phyloP scores from a whole-genome alignment of 1,140 invertebrate genomes.

The Orchesella cincta region DNA sequence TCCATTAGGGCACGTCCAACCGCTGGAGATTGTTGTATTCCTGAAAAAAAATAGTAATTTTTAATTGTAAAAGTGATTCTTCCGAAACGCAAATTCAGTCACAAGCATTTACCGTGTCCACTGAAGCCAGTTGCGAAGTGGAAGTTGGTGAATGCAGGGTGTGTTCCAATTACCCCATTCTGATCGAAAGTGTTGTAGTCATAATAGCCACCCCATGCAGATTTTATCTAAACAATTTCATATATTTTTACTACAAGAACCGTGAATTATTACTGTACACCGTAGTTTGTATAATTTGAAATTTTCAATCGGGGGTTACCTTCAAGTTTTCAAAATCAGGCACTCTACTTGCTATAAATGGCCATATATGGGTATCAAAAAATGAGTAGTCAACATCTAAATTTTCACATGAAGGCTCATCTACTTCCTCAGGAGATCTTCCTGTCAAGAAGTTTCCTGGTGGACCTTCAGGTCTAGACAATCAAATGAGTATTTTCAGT shows the following conservation, averaged over 20 bases:
- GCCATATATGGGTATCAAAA: constrained; percentile 63
- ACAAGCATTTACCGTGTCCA: constrained; percentile 59
- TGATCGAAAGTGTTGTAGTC: constrained; percentile 67
- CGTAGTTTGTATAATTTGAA: neutral
- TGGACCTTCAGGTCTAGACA: constrained; percentile 61
- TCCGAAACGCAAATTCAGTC: constrained; percentile 43
- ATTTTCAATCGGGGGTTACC: constrained; percentile 51
- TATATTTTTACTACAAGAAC: too few species aligned
- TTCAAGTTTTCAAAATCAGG: constrained; percentile 62
- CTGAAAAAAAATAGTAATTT: neutral
- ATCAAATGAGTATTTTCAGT: too few species aligned
- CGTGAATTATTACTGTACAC: too few species aligned
- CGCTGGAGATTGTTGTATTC: constrained; percentile 57
- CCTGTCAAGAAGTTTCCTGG: constrained; percentile 64
- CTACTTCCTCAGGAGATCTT: constrained; percentile 58
- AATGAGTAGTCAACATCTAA: constrained; percentile 64
- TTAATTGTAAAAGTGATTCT: neutral
- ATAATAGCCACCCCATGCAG: constrained; percentile 65
- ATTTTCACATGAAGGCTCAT: constrained; percentile 61
- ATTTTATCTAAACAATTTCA: constrained; percentile 61
- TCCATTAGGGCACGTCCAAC: constrained; percentile 62
- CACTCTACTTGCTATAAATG: constrained; percentile 60
- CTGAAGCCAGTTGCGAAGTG: constrained; percentile 65
- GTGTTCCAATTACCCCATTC: constrained; percentile 64
- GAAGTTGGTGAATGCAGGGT: constrained; percentile 63